A percentile compares a stretch with the other conserved stretches of the same genome.
These are phyloP conservation scores for Dynastes tityus DNA, from an alignment of 2,888 invertebrate genomes.

Conservation along the genomic window DNA sequence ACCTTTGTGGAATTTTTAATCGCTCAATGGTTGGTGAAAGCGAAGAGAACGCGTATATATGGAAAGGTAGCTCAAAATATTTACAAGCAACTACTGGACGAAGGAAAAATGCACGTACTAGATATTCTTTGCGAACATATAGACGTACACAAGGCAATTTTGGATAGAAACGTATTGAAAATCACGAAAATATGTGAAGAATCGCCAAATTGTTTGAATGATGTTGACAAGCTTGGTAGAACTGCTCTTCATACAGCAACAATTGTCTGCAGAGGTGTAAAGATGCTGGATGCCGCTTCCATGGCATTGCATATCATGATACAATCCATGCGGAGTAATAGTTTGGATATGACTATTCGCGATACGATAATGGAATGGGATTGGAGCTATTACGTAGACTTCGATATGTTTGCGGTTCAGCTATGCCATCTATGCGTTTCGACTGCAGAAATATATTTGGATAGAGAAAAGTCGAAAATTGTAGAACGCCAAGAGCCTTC, in stretches of 20 bases:
- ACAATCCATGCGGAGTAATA: neutral
- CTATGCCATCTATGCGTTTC: neutral
- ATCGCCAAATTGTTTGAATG: neutral
- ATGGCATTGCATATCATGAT: neutral
- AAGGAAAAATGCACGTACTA: slow-evolving; percentile 1
- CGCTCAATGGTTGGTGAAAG: neutral
- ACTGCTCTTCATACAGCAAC: slow-evolving; percentile 6
- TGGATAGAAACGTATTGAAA: neutral
- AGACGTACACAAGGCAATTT: neutral
- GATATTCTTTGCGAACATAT: slow-evolving; percentile 5
- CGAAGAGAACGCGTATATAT: neutral
- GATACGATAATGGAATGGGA: slow-evolving; percentile 7
- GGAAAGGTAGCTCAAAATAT: neutral
- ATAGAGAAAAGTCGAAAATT: neutral
- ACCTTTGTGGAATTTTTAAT: slow-evolving; percentile 7
- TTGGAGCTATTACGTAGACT: neutral
- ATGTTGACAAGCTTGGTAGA: neutral
- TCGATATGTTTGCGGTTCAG: no score
- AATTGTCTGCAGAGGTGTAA: neutral
- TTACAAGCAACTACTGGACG: neutral
- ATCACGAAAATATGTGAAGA: neutral
- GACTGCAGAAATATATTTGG: neutral
- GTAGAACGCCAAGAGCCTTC: neutral
- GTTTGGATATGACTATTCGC: neutral
- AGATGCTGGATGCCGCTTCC: neutral